Evolutionary conservation across 1,140 invertebrate species (phyloP).

Genomic region (Drosophila sucinea): DNA sequence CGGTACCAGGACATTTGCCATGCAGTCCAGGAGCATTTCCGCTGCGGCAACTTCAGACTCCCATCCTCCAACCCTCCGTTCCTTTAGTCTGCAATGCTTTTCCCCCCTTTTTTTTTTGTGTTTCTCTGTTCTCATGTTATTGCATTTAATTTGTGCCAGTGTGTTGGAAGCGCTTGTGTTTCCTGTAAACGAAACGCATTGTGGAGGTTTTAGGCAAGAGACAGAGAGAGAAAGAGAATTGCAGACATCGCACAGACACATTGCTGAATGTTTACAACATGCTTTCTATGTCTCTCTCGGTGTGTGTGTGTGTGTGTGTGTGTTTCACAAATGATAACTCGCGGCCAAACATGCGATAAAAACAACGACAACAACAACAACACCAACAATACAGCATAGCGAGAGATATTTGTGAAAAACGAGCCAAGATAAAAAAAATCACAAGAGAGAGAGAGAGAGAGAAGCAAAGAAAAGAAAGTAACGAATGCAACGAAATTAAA

Average conservation of each 20-base stretch:
- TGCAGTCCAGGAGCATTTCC: slow-evolving; percentile 38
- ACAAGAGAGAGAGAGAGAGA: not conserved
- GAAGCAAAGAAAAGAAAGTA: slow-evolving; percentile 15
- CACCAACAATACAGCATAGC: not conserved
- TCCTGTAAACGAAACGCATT: slow-evolving; percentile 22
- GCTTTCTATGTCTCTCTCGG: not conserved
- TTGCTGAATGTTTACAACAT: slow-evolving; percentile 54
- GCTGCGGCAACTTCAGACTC: slow-evolving; percentile 39
- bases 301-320: slow-evolving; percentile 27
- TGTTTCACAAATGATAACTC: slow-evolving; percentile 66
- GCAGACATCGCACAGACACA: slow-evolving; percentile 70
- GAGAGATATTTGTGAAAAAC: slow-evolving; percentile 56
- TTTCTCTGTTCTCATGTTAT: slow-evolving; percentile 62
- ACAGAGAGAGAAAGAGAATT: slow-evolving; percentile 26
- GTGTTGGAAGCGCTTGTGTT: slow-evolving; percentile 51
- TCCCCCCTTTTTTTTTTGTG: slow-evolving; percentile 44
- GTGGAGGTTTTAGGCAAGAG: slow-evolving; percentile 12
- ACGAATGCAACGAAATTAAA: slow-evolving; percentile 70
- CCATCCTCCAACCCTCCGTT: slow-evolving; percentile 20
- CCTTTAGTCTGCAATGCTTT: not conserved
- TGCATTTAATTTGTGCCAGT: slow-evolving; percentile 76
- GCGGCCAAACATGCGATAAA: slow-evolving; percentile 71
- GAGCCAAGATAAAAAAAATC: slow-evolving; percentile 15
- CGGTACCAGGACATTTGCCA: slow-evolving; percentile 8
- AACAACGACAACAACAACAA: slow-evolving; percentile 35